Evolutionary conservation across 2,113 vertebrate species (phyloP).

Genomic region (Nothobranchius furzeri): DNA sequence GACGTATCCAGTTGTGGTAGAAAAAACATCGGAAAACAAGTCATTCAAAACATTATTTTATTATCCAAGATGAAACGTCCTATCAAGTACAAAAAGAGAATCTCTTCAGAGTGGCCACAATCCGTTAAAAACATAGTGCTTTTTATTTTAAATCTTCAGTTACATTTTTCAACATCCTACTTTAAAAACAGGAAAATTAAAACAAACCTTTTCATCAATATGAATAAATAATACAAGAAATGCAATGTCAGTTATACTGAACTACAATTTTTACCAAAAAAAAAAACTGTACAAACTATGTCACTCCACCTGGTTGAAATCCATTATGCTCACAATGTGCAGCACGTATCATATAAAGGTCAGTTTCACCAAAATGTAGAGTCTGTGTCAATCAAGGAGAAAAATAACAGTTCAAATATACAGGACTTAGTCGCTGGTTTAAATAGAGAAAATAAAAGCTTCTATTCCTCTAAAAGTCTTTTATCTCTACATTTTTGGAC

Average conservation of each 20-base stretch:
- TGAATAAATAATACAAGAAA: conserved; percentile 87
- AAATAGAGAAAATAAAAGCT: conserved; percentile 72
- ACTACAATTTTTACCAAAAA: conserved; percentile 55
- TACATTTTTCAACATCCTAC: conserved; percentile 60
- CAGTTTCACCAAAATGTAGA: conserved; percentile 82
- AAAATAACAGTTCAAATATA: conserved; percentile 61
- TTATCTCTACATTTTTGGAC: conserved; percentile 62
- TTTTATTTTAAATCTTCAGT: conserved; percentile 42
- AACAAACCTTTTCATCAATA: conserved; percentile 73
- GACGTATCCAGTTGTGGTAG: too few species aligned
- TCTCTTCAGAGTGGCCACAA: conserved; percentile 87
- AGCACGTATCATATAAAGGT: conserved; percentile 83
- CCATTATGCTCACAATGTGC: conserved; percentile 86
- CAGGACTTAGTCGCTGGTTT: conserved; percentile 72
- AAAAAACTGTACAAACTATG: conserved; percentile 64
- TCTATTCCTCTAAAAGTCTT: conserved; percentile 69
- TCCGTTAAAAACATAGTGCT: conserved; percentile 90
- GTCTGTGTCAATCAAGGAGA: conserved; percentile 68
- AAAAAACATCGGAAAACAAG: conserved; percentile 63
- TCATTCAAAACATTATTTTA: conserved; percentile 92
- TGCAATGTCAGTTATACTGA: conserved; percentile 78
- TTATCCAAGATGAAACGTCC: conserved; percentile 89
- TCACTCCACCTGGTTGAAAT: conserved; percentile 70
- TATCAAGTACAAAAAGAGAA: conserved; percentile 92
- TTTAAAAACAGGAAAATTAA: conserved; percentile 43